Evolutionary conservation across 2,888 invertebrate genomes (phyloP).

Genomic region (Megamerina dolium): DNA sequence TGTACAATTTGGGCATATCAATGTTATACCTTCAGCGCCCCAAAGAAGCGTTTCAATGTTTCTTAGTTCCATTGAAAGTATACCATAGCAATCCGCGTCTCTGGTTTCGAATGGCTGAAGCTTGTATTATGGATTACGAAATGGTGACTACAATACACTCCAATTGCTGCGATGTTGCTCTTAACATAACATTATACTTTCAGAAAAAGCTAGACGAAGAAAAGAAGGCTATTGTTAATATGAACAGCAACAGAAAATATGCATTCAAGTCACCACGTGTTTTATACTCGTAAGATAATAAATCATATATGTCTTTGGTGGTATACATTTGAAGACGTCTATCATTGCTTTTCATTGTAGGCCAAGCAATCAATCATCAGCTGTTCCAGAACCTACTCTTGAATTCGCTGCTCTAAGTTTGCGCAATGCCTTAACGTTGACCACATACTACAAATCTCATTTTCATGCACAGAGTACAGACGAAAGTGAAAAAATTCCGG

Average conservation of each 20-base stretch:
- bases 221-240: conserved; percentile 17
- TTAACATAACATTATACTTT: too few species aligned
- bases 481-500: conserved; percentile 11
- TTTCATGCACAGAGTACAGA: conserved; percentile 21
- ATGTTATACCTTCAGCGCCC: conserved; percentile 76
- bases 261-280: conserved; percentile 12
- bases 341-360: conserved; percentile 10
- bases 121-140: conserved; percentile 68
- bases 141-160: conserved; percentile 37
- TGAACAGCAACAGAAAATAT: background rate
- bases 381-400: conserved; percentile 79
- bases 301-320: background rate
- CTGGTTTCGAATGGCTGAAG: conserved; percentile 91
- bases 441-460: conserved; percentile 29
- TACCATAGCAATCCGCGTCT: conserved; percentile 83
- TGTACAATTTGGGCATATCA: conserved; percentile 56
- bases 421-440: conserved; percentile 63
- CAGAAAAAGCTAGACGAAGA: conserved; percentile 26
- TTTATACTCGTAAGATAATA: conserved; percentile 30
- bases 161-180: too few species aligned
- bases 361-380: conserved; percentile 66
- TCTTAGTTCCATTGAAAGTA: conserved; percentile 77
- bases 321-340: background rate
- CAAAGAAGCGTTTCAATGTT: conserved; percentile 82
- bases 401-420: conserved; percentile 87